Conservation (phyloP, 2,113 vertebrate species). For the Rhynchopsitta pachyrhyncha region DNA sequence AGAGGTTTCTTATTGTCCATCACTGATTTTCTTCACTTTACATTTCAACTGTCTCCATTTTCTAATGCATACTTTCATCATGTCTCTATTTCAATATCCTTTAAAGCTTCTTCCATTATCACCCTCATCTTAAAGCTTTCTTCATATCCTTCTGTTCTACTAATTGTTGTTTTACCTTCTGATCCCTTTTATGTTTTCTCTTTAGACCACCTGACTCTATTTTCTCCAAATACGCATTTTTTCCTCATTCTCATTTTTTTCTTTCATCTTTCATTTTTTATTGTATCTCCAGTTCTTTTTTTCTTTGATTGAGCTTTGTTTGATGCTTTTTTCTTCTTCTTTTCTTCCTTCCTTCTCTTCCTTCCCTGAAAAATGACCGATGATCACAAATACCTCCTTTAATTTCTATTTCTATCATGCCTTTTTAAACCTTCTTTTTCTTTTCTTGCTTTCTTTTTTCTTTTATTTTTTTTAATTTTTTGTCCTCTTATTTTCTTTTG, state of each 20-base stretch:
- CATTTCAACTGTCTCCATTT: neutral
- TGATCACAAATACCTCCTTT: constrained; percentile 11
- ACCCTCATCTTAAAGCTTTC: neutral
- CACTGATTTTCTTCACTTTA: neutral
- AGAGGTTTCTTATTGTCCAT: neutral
- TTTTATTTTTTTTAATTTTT: neutral
- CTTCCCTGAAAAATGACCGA: neutral
- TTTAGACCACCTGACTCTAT: neutral
- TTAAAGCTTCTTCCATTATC: constrained; percentile 7
- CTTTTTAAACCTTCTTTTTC: constrained; percentile 14
- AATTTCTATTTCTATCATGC: constrained; percentile 17
- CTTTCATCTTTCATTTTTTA: neutral
- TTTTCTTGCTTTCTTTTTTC: neutral
- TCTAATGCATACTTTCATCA: neutral
- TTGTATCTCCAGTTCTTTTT: neutral
- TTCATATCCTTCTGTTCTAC: constrained; percentile 16
- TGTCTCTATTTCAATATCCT: neutral
- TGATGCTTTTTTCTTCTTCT: neutral
- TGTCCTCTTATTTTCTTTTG: neutral
- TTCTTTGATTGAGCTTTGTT: neutral
- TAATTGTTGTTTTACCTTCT: constrained; percentile 14
- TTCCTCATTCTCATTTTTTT: neutral
- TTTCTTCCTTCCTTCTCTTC: neutral
- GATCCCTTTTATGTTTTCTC: neutral
- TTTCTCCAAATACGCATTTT: neutral